Evolutionary conservation across 2,888 invertebrate species (phyloP), one percentile per base, ranked within the genome.

Genomic region (Xylocampa areola): DNA sequence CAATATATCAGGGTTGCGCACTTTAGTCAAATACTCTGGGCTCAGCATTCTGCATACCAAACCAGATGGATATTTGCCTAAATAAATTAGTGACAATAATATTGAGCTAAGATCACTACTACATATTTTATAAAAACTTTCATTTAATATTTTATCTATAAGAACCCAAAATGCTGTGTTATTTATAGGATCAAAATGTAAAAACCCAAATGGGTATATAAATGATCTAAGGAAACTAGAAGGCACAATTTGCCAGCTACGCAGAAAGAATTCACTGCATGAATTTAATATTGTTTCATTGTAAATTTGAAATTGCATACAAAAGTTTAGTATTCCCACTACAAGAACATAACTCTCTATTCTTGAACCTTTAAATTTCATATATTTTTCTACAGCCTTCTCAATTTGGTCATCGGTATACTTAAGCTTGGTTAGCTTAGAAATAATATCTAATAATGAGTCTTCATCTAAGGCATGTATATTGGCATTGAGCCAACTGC

Each of bases 31-130:
- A 78, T 96, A 96, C 63, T 95, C 94, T 8, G 95, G 90, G 65
- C 94, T 95, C 69, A 96, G 95, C 48, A 96, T 86, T 76, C 92
- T 94, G 19, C 93, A 89, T 0, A 95, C 91, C 73, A 96, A 94
- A 73, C 95, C 94, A 3, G 95, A 69, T 4, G 96, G 96, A 85
- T 95, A 95, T 75, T 95, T 94, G 43, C 94, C 92, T 21, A 96
- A 78, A 81, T 96, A 96, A 44, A 96, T 92, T 76, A 95, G 96
- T 6, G 96, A 94, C n/a, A 96, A 85, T 52, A 96, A 82, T 59
- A 96, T 92, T 54, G 95, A 95, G 30, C 96, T 84, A 7, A 95
- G 81, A 73, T 96, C 95, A 66, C 94, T 92, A 21, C 94, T 87
- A 51, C 89, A 88, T 52, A 96, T 92, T 76, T 95, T 94, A 4